phyloP scores from a whole-genome alignment of 2,888 invertebrate genomes.

The Carpatolechia fugitivella region DNA sequence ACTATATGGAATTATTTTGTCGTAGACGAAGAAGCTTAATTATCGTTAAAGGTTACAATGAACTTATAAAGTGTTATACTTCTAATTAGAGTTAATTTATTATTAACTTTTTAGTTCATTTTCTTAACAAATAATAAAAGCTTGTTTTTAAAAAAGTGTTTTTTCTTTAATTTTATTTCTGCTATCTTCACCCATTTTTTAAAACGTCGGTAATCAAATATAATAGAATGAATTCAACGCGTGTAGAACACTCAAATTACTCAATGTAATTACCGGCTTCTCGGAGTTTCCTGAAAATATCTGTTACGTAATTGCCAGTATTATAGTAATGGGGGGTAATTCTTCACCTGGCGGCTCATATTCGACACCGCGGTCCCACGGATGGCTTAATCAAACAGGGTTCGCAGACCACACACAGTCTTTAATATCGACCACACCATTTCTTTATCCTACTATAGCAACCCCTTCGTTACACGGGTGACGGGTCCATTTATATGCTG shows the following conservation, averaged over 20 bases:
- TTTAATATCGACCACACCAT: background rate
- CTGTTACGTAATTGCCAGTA: slow-evolving; percentile 11
- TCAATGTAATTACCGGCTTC: slow-evolving; percentile 6
- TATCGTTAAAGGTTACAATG: too few species aligned
- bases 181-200: background rate
- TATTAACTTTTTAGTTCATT: too few species aligned
- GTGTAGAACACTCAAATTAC: slow-evolving; percentile 6
- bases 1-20: too few species aligned
- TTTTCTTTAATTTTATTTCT: too few species aligned
- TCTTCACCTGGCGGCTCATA: background rate
- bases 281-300: slow-evolving; percentile 13
- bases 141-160: too few species aligned
- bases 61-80: too few species aligned
- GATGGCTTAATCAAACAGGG: background rate
- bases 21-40: too few species aligned
- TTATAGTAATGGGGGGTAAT: slow-evolving; percentile 12
- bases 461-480: background rate
- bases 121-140: too few species aligned
- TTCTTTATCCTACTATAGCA: background rate
- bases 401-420: slow-evolving; percentile 4
- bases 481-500: background rate
- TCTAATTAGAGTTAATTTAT: too few species aligned
- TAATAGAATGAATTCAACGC: slow-evolving; percentile 7
- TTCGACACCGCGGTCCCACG: slow-evolving; percentile 7
- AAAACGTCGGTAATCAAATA: background rate